Evolutionary conservation across 2,797 vertebrate genomes (phyloP).

Genomic region (Sternotherus odoratus): DNA sequence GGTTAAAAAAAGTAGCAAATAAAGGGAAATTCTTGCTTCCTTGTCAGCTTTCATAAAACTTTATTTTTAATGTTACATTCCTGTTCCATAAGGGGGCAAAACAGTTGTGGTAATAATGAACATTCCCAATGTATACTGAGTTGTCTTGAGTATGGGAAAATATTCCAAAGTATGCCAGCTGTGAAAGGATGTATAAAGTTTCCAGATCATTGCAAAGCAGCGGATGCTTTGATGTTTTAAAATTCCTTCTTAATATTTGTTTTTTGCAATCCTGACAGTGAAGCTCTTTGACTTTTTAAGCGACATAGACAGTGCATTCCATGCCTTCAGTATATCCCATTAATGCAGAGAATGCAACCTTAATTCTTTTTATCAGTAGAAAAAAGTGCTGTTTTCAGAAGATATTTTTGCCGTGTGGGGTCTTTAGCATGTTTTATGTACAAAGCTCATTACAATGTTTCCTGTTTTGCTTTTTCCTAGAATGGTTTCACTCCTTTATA

Average conservation of each 20-base stretch:
- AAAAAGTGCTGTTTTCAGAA: not conserved
- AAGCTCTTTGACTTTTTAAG: not conserved
- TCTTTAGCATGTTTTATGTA: fast-evolving
- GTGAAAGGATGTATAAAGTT: not conserved
- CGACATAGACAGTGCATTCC: not conserved
- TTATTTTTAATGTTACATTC: slow-evolving; percentile 15
- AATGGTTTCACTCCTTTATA: slow-evolving; percentile 99
- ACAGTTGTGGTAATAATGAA: slow-evolving; percentile 26
- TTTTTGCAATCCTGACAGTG: not conserved
- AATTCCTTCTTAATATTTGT: not conserved
- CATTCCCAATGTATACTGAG: not conserved
- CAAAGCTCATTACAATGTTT: not conserved
- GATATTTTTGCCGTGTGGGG: not conserved
- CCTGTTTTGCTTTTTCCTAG: slow-evolving; percentile 76
- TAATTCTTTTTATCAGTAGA: not conserved
- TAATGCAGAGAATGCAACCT: not conserved
- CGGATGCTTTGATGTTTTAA: not conserved
- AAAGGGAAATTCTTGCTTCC: slow-evolving; percentile 16
- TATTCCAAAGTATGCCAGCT: not conserved
- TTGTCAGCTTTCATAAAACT: slow-evolving; percentile 46
- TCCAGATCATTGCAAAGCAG: not conserved
- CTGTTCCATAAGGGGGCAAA: not conserved
- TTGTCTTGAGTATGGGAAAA: not conserved
- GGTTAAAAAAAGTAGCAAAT: slow-evolving; percentile 39
- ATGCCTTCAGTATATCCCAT: not conserved